Evolutionary conservation across 2,888 invertebrate genomes (phyloP).

Genomic region (Scaptomyza reducta): DNA sequence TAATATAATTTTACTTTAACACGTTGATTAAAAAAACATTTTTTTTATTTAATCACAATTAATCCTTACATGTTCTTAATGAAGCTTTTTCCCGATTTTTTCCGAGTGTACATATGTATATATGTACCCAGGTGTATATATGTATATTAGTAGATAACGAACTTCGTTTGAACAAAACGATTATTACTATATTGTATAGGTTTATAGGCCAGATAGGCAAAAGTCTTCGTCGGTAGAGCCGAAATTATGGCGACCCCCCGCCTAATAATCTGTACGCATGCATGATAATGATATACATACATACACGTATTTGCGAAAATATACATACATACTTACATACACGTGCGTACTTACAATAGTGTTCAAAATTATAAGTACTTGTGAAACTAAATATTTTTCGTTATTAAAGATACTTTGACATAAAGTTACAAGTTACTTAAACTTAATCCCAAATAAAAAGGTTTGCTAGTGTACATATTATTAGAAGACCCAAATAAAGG

Average conservation of each 20-base stretch:
- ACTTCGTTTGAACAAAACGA: too few species aligned
- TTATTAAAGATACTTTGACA: too few species aligned
- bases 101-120: not conserved
- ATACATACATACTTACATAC: not conserved
- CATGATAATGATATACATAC: conserved; percentile 10
- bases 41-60: too few species aligned
- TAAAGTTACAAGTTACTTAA: too few species aligned
- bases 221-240: not conserved
- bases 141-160: not conserved
- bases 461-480: too few species aligned
- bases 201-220: too few species aligned
- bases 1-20: too few species aligned
- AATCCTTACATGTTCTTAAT: too few species aligned
- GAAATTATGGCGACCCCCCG: not conserved
- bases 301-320: not conserved
- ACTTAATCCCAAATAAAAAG: too few species aligned
- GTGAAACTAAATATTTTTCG: not conserved
- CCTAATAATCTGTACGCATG: not conserved
- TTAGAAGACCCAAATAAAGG: too few species aligned
- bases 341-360: not conserved
- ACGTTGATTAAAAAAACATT: too few species aligned
- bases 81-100: not conserved
- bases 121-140: too few species aligned
- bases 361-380: not conserved
- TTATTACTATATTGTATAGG: not conserved